These are phyloP conservation scores for Clistopyga incitator DNA, from an alignment of 2,888 invertebrate genomes.

Conservation along the genomic window DNA sequence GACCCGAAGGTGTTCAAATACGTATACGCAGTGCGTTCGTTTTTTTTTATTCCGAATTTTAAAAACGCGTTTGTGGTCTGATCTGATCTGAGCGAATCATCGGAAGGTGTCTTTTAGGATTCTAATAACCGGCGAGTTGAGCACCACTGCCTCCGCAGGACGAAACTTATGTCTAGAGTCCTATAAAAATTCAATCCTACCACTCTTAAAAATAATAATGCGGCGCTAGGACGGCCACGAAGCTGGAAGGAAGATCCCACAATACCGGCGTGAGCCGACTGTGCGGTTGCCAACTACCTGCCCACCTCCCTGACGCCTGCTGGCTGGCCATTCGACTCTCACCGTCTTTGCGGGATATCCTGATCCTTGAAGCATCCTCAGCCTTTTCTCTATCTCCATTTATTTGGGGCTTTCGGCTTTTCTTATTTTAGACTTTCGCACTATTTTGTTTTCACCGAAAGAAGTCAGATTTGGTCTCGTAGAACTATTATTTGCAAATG, in stretches of 20 bases:
- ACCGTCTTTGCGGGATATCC: slow-evolving; percentile 50
- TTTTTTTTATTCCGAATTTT: slow-evolving; percentile 38
- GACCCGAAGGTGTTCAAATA: slow-evolving; percentile 73
- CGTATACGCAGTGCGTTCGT: slow-evolving; percentile 30
- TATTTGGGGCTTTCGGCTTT: background rate
- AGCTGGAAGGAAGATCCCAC: slow-evolving; percentile 50
- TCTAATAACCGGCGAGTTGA: slow-evolving; percentile 65
- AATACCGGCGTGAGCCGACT: slow-evolving; percentile 45
- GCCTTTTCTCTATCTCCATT: slow-evolving; percentile 17
- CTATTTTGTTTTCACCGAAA: background rate
- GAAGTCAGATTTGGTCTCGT: background rate
- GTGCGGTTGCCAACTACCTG: slow-evolving; percentile 60
- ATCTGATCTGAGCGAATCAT: background rate
- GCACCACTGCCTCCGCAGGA: slow-evolving; percentile 73
- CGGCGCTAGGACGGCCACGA: slow-evolving; percentile 71
- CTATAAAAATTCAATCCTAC: slow-evolving; percentile 81
- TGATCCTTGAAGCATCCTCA: slow-evolving; percentile 19
- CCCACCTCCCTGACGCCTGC: slow-evolving; percentile 8
- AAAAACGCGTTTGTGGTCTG: background rate
- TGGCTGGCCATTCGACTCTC: slow-evolving; percentile 52
- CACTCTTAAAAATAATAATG: slow-evolving; percentile 81
- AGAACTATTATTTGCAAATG: background rate
- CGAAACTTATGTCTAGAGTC: slow-evolving; percentile 74
- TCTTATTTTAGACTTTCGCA: background rate
- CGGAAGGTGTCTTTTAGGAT: slow-evolving; percentile 33